Evolutionary conservation across 2,888 invertebrate species (phyloP).

Genomic region (Horisme vitalbata): DNA sequence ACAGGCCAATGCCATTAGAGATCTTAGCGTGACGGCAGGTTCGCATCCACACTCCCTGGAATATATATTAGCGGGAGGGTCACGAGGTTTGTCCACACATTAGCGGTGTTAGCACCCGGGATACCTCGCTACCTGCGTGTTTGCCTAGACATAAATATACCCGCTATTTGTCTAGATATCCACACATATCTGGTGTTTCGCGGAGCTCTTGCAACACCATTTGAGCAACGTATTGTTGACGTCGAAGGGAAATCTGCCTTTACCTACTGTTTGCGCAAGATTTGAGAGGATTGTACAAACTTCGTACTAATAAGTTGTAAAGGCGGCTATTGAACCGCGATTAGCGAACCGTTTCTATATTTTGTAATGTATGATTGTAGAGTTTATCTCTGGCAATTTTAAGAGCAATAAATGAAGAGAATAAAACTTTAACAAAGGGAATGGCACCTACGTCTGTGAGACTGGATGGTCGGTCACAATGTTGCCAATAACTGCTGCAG

Average conservation of each 20-base stretch:
- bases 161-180: slow-evolving; percentile 66
- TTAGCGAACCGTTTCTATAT: slow-evolving; percentile 35
- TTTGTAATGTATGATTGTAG: slow-evolving; percentile 31
- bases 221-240: slow-evolving; percentile 70
- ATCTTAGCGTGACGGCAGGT: slow-evolving; percentile 38
- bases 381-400: slow-evolving; percentile 24
- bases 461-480: slow-evolving; percentile 55
- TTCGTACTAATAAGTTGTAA: slow-evolving; percentile 58
- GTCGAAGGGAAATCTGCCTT: slow-evolving; percentile 71
- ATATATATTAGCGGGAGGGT: slow-evolving; percentile 77
- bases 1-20: slow-evolving; percentile 31
- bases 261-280: slow-evolving; percentile 63
- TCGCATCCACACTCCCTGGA: slow-evolving; percentile 70
- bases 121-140: slow-evolving; percentile 62
- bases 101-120: slow-evolving; percentile 77
- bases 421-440: slow-evolving; percentile 41
- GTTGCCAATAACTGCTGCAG: slow-evolving; percentile 69
- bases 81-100: slow-evolving; percentile 80
- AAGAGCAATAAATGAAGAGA: slow-evolving; percentile 31
- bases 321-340: slow-evolving; percentile 45
- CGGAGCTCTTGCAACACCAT: slow-evolving; percentile 67
- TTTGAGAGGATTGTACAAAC: slow-evolving; percentile 60
- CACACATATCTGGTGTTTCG: slow-evolving; percentile 62
- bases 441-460: slow-evolving; percentile 33
- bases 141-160: slow-evolving; percentile 61